These are phyloP conservation scores for Diarsia brunnea DNA, from an alignment of 2,888 invertebrate genomes.

Conservation along the genomic window DNA sequence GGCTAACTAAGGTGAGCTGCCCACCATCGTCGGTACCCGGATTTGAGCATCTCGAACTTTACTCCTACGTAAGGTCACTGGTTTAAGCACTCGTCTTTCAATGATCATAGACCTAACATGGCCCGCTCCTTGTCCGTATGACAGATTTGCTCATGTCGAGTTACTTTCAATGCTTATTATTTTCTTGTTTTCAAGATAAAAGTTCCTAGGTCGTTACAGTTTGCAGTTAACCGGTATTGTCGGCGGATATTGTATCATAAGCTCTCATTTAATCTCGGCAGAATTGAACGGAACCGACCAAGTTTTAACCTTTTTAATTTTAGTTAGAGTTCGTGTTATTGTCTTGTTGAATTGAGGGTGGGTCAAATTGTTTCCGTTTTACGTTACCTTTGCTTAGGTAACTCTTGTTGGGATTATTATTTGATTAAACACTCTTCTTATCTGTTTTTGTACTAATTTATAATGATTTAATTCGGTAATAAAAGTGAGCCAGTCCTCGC, in stretches of 20 bases:
- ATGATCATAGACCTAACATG: not conserved
- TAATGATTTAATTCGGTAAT: not conserved
- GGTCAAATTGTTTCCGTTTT: constrained; percentile 14
- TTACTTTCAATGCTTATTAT: not conserved
- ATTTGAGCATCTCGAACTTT: not conserved
- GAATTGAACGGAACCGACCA: constrained; percentile 26
- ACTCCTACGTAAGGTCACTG: too few species aligned
- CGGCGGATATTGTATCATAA: constrained; percentile 45
- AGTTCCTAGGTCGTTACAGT: constrained; percentile 1
- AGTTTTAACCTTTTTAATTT: constrained; percentile 37
- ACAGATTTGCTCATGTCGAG: constrained; percentile 8
- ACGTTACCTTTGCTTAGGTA: not conserved
- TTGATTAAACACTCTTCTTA: not conserved
- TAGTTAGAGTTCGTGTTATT: constrained; percentile 28
- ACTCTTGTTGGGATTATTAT: not conserved
- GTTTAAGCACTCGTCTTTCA: not conserved
- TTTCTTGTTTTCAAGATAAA: not conserved
- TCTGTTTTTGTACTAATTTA: not conserved
- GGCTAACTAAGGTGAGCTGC: too few species aligned
- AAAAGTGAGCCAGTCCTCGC: not conserved
- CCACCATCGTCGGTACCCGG: not conserved
- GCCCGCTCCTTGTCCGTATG: not conserved
- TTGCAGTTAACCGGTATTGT: constrained; percentile 28
- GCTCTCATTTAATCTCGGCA: constrained; percentile 46
- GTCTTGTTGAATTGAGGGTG: constrained; percentile 16